phyloP scores from a whole-genome alignment of 2,888 invertebrate species.

The Odontothrips loti region DNA sequence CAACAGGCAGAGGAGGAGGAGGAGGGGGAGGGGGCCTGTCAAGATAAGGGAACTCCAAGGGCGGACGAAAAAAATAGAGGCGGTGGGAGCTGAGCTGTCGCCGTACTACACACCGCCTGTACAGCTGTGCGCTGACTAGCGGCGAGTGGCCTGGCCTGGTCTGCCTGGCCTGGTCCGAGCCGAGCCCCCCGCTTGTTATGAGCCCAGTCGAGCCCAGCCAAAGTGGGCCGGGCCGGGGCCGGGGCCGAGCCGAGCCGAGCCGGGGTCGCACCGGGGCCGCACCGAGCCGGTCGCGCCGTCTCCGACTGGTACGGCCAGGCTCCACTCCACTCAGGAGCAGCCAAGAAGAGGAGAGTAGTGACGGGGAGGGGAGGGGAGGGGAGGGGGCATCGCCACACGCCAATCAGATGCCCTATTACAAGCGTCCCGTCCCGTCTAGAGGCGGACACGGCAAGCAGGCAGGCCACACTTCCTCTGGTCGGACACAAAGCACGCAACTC shows the following conservation, averaged over 20 bases:
- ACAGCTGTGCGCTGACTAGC: neutral
- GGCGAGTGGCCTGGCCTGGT: neutral
- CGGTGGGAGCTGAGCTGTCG: too few species aligned
- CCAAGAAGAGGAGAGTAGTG: neutral
- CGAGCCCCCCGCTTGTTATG: neutral
- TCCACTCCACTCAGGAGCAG: neutral
- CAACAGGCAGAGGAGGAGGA: neutral
- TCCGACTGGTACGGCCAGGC: slow-evolving; percentile 9
- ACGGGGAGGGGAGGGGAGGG: neutral
- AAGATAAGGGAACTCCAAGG: too few species aligned
- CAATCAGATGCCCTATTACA: neutral
- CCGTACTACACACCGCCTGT: neutral
- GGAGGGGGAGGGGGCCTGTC: neutral
- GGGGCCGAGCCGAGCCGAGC: neutral
- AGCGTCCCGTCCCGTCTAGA: neutral
- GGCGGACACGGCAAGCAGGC: neutral
- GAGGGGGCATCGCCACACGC: neutral
- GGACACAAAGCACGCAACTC: too few species aligned
- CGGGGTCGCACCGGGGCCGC: neutral
- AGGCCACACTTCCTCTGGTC: too few species aligned
- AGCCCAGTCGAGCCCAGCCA: neutral
- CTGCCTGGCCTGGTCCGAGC: neutral
- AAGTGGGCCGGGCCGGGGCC: neutral
- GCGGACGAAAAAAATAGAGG: too few species aligned
- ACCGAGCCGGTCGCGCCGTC: neutral